These are phyloP conservation scores for Brachyalestes nurse DNA, from an alignment of 2,797 vertebrate species.

Conservation along the genomic window DNA sequence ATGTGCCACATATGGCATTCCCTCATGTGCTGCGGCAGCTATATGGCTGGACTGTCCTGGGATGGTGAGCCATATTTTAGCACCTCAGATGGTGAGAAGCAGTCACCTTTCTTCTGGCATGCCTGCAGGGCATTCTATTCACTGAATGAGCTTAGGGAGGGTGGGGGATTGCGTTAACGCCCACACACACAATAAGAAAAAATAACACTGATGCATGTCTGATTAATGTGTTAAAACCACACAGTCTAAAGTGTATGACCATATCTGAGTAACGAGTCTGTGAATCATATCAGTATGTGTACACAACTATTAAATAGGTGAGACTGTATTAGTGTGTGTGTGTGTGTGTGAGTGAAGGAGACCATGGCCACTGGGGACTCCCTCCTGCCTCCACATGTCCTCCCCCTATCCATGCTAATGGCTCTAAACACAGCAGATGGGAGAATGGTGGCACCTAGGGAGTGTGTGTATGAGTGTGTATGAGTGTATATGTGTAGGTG, in stretches of 20 bases:
- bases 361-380: slow-evolving; percentile 38
- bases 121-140: slow-evolving; percentile 51
- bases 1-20: slow-evolving; percentile 6
- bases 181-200: slow-evolving; percentile 5
- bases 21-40: neutral
- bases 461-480: slow-evolving; percentile 51
- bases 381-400: slow-evolving; percentile 58
- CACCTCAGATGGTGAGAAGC: slow-evolving; percentile 50
- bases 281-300: slow-evolving; percentile 10
- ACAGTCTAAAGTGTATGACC: neutral
- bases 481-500: slow-evolving; percentile 13
- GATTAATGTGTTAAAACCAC: neutral
- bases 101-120: slow-evolving; percentile 46
- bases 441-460: slow-evolving; percentile 62
- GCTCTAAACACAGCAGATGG: slow-evolving; percentile 74
- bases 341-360: slow-evolving; percentile 28
- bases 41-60: slow-evolving; percentile 11
- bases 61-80: slow-evolving; percentile 42
- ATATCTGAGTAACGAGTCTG: neutral
- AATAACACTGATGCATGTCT: slow-evolving; percentile 12
- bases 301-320: slow-evolving; percentile 11
- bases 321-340: slow-evolving; percentile 22
- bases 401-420: slow-evolving; percentile 63
- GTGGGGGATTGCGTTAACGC: neutral
- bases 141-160: neutral